A percentile compares a stretch with the other conserved stretches of the same genome.
Evolutionary conservation across 2,888 invertebrate genomes (phyloP).

Genomic region (Caenorhabditis sulstoni): DNA sequence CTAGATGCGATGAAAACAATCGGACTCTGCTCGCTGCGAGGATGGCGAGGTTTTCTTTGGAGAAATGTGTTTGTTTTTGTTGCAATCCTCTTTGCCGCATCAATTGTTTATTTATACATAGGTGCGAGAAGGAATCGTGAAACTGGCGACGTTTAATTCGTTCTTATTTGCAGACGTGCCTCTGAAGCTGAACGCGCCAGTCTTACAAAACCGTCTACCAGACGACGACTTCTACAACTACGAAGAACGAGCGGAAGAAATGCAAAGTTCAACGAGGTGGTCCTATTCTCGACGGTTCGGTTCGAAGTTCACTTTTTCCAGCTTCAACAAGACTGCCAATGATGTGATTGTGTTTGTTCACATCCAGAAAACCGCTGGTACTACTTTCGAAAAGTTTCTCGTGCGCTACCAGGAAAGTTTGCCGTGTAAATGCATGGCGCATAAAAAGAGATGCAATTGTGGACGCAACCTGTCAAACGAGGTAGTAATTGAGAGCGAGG

Average conservation of each 20-base stretch:
- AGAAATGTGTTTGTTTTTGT: slow-evolving; percentile 61
- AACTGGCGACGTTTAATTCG: slow-evolving; percentile 14
- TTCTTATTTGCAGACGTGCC: slow-evolving; percentile 42
- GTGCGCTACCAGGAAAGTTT: slow-evolving; percentile 94
- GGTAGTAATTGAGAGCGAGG: slow-evolving; percentile 36
- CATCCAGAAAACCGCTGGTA: slow-evolving; percentile 99
- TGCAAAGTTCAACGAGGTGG: too few relatives aligned
- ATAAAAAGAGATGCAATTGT: slow-evolving; percentile 80
- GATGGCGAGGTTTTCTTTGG: slow-evolving; percentile 55
- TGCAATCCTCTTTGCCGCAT: slow-evolving; percentile 56
- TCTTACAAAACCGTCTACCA: slow-evolving; percentile 4
- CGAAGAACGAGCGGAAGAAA: too few relatives aligned
- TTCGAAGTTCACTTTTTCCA: too few relatives aligned
- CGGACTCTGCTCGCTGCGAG: slow-evolving; percentile 50
- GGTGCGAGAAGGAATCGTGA: slow-evolving; percentile 54
- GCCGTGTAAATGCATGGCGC: slow-evolving; percentile 90
- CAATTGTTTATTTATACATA: slow-evolving; percentile 64
- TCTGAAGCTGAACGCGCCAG: slow-evolving; percentile 16
- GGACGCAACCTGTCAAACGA: slow-evolving; percentile 83
- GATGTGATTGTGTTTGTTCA: slow-evolving; percentile 98
- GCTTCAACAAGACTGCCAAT: slow-evolving; percentile 83
- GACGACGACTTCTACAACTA: slow-evolving; percentile 22
- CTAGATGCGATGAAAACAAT: slow-evolving; percentile 61
- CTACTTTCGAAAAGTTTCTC: slow-evolving; percentile 94
- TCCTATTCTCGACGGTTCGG: too few relatives aligned